Conservation (phyloP, 1,140 invertebrate species). For the Anastatus disparis region DNA sequence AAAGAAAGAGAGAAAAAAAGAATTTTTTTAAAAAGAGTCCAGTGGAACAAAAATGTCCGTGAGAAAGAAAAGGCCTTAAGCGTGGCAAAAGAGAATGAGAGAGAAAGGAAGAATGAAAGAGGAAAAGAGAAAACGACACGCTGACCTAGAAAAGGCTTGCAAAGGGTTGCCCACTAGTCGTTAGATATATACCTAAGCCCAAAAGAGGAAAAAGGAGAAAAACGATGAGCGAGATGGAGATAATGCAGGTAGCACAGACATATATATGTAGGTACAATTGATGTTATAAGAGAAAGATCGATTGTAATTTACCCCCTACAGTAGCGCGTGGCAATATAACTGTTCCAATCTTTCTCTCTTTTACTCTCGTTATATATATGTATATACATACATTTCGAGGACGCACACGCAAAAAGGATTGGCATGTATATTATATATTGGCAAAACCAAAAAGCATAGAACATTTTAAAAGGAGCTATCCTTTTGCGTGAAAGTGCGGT, state of each 20-base stretch:
- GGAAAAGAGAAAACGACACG: slow-evolving; percentile 38
- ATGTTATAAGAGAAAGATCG: slow-evolving; percentile 45
- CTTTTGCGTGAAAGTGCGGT: slow-evolving; percentile 51
- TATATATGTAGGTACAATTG: background rate
- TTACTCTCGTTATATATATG: too few relatives aligned
- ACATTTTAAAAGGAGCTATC: too few relatives aligned
- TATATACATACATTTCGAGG: too few relatives aligned
- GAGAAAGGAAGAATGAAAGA: background rate
- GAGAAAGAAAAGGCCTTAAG: too few relatives aligned
- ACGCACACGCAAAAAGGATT: too few relatives aligned
- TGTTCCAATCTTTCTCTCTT: too few relatives aligned
- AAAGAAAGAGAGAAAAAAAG: too few relatives aligned
- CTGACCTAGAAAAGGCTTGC: slow-evolving; percentile 51
- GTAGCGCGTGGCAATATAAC: slow-evolving; percentile 29
- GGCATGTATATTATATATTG: too few relatives aligned
- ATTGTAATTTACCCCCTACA: slow-evolving; percentile 48
- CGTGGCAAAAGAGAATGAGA: background rate
- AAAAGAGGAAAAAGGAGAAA: background rate
- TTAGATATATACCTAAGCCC: too few relatives aligned
- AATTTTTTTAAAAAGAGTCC: too few relatives aligned
- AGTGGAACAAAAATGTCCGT: too few relatives aligned
- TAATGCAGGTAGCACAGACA: slow-evolving; percentile 28
- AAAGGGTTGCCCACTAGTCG: slow-evolving; percentile 43
- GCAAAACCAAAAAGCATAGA: too few relatives aligned
- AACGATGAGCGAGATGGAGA: background rate